Conservation (phyloP, 23 tunicate genomes). For the Halocynthia roretzi region DNA sequence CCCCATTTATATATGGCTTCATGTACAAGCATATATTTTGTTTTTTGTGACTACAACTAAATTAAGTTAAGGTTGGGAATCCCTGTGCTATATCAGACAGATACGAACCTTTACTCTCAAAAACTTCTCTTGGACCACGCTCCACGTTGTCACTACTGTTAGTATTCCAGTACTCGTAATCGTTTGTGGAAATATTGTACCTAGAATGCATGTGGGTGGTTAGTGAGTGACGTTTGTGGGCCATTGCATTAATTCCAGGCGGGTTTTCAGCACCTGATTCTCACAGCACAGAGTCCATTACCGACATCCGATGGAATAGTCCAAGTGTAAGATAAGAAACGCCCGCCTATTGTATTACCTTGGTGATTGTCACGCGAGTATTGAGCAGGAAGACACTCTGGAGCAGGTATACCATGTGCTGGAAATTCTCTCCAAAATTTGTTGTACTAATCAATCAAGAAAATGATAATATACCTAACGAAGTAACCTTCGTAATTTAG, state of each 20-base stretch:
- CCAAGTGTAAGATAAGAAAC: slow-evolving; percentile 61
- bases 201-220: neutral
- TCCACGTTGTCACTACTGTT: slow-evolving; percentile 1
- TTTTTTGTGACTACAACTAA: too few species aligned
- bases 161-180: slow-evolving; percentile 8
- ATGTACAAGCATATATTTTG: too few species aligned
- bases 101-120: too few species aligned
- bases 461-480: too few species aligned
- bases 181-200: slow-evolving; percentile 21
- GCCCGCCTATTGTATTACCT: slow-evolving; percentile 77
- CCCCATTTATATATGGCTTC: too few species aligned
- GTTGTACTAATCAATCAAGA: slow-evolving; percentile 16
- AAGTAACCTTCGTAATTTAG: too few species aligned
- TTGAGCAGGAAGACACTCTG: slow-evolving; percentile 41
- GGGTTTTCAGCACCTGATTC: slow-evolving; percentile 11
- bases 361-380: slow-evolving; percentile 89
- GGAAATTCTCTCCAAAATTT: slow-evolving; percentile 43
- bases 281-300: slow-evolving; percentile 1
- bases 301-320: slow-evolving; percentile 46
- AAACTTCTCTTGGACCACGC: neutral
- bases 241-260: too few species aligned
- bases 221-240: too few species aligned
- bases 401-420: slow-evolving; percentile 72
- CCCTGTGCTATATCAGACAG: too few species aligned
- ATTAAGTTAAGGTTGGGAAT: too few species aligned